Evolutionary conservation across 2,888 invertebrate genomes (phyloP), one percentile per base, ranked within the genome.

Genomic region (Ochlodes sylvanus): DNA sequence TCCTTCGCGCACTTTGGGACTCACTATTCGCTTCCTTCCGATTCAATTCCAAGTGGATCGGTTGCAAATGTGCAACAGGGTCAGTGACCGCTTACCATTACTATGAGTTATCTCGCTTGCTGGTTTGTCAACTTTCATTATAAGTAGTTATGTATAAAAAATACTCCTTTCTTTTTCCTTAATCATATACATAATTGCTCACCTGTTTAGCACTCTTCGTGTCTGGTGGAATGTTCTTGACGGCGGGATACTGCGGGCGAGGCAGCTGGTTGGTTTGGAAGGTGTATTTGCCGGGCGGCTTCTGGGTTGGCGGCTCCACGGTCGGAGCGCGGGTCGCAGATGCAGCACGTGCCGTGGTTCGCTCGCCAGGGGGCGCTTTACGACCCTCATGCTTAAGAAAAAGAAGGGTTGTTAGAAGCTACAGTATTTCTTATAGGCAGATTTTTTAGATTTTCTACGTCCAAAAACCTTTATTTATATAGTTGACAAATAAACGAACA

Each of bases 251-350:
- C 86, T 97, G 97, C 0, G 97, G 97, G 70, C 95, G 90, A 0
- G 97, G 97, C 74, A 97, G 89, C 79, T 96, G 96, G 68, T 95
- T 96, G 38, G 96, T 95, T 84, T 95, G 96, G 90, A 93, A 84
- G 76, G 92, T 84, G 84, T 94, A 86, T 80, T 94, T 83, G 74
- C 93, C 82, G 67, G 93, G 80, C 69, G 90, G 78, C 75, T 87
- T 78, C 82, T 82, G 69, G 85, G 83, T 73, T 80, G 94, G 80
- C 77, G 85, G 57, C 47, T 34, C 65, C 41, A 89, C 68, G 73
- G 88, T 77, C 83, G 81, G 19, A 80, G 76, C 32, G 66, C 91
- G 83, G 1, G 86, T 75, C 3, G 72, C 79, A 0, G 86, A 76
- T 1, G 80, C 65, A 17, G 61, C 85, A 74, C 70, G 73, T 21